A percentile compares a stretch with the other conserved stretches of the same genome.
Conservation (phyloP, 2,113 vertebrate genomes). For the Python bivittatus region DNA sequence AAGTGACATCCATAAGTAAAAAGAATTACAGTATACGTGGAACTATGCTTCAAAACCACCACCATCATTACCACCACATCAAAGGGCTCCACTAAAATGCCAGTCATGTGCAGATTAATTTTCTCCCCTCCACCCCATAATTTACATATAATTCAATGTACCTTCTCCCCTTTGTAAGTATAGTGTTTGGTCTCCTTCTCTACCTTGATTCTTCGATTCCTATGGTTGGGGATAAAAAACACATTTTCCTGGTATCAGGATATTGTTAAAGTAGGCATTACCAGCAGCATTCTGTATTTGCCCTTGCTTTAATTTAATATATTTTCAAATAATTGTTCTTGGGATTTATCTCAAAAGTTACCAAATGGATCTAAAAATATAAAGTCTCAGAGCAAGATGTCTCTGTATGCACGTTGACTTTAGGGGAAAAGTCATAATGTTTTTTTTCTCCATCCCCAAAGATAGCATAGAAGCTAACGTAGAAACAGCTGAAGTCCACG, state of each 20-base stretch:
- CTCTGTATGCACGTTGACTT: background rate
- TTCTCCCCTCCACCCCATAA: background rate
- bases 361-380: background rate
- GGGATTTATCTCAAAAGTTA: background rate
- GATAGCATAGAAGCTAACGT: conserved; percentile 99
- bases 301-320: background rate
- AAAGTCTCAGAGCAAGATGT: background rate
- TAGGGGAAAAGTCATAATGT: background rate
- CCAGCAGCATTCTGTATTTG: background rate
- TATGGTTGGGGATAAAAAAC: background rate
- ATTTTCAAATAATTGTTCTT: background rate
- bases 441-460: conserved; percentile 61
- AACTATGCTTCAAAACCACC: background rate
- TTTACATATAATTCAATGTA: background rate
- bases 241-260: background rate
- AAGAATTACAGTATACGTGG: background rate
- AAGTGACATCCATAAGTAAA: background rate
- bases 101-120: background rate
- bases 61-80: background rate
- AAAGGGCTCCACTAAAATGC: background rate
- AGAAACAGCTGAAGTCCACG: conserved; percentile 85
- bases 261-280: background rate
- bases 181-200: background rate
- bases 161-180: background rate
- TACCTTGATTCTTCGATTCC: background rate